Evolutionary conservation across 2,888 invertebrate genomes (phyloP), one percentile per base, ranked within the genome.

Genomic region (Thymelicus sylvestris): DNA sequence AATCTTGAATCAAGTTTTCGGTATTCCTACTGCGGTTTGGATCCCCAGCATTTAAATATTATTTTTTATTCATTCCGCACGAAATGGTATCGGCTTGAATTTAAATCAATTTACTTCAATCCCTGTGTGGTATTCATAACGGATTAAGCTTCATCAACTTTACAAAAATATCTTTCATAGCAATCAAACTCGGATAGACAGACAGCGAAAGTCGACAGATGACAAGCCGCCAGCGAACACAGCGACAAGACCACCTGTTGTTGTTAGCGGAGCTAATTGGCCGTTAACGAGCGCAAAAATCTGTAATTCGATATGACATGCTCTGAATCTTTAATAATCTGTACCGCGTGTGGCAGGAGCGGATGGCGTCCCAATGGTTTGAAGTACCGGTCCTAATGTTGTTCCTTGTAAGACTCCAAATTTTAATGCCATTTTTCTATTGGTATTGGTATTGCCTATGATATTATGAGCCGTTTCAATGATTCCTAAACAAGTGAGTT

Each of bases 201-300:
- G 57, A 57, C 47, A 55, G 69, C 64, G 64, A 69, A 64, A 64
- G 48, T 59, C 41, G 65, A 65, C 70, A 65, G 65, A 50, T 70
- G 70, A 70, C 70, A 65, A 52, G 39, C 52, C 8, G 59, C 47
- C 19, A 7, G 66, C n/a, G 64, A 64, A 60, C 60, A 59, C 38
- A 68, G 70, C 44, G 65, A 63, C 68, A 57, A 64, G 69, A 70
- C 71, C 71, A 71, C 71, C 71, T 71, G 71, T 71, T 66, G 63
- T 63, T 63, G 65, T 60, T 70, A 59, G 65, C 44, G n/a, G 38
- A 65, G 55, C 61, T 71, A 71, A 71, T 71, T 71, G 71, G 66
- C 66, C 71, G 71, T 67, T 68, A 72, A 72, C 72, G 63, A 68
- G 68, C 71, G 72, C 72, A 74, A 72, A 72, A 72, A 69, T 65